Base-by-base conservation (phyloP, 2,888 invertebrate species). In the Chrysina gloriosa region DNA sequence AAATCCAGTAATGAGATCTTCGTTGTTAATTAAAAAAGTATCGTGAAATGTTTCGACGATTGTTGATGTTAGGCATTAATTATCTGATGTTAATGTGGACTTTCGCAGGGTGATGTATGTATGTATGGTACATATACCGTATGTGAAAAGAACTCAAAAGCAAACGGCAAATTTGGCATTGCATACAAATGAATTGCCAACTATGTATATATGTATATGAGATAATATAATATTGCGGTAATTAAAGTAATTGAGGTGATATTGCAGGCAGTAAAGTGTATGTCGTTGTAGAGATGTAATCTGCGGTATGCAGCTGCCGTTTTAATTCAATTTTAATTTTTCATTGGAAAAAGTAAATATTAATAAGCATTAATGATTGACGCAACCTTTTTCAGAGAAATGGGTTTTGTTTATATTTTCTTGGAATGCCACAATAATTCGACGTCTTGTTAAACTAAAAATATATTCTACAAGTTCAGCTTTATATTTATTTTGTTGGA, bases 51-150 rank as follows among this genome's bases (percentile, higher is more conserved):
- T 52, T 52, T 52, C 52, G 19, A 31, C 52, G 31, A 52, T 52
- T 52, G 52, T 19, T 19, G n/a, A 25, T 25, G 52, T 16, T 52
- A 52, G 52, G 48, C 3, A 25, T 48, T 25, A 48, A 48, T 48
- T 48, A 48, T 11, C 1, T 11, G 23, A 48, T 48, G 36, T 29
- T 16, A 61, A 61, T 42, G 61, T 14, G 11, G 11, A 5, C 29
- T 47, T 47, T 63, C 19, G 9, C 45, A 2, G 45, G 19, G 4
- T 7, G 45, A 45, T 21, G 45, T 9, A 21, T 45, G 19, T 19
- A 9, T 21, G 21, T 19, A 19, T 45, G 9, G 31, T n/a, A 3
- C n/a, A 21, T 21, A 42, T 14, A 14, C 16, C 6, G 19, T 19
- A 42, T n/a, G n/a, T n/a, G 21, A 21, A 21, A 45, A 9, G 9